Base-by-base conservation (phyloP, 2,888 invertebrate genomes). In the Formica aserva region DNA sequence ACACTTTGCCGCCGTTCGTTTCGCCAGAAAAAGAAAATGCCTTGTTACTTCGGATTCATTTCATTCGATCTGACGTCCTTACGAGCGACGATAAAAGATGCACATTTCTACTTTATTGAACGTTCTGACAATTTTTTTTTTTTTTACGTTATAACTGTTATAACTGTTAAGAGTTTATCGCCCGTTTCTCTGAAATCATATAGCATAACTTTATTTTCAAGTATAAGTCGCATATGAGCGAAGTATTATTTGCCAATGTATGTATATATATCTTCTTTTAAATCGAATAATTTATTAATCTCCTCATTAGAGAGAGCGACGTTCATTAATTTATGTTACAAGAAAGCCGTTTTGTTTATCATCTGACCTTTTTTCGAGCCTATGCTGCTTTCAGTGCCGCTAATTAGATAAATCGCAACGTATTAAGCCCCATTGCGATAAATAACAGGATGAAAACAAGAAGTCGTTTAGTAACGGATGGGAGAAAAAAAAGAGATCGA, bases 1-100 rank as follows among this genome's bases (percentile, higher is more conserved):
- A 26, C 29, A 71, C 57, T 78, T 45, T 22, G 22, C 41, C 32
- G 35, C 11, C 57, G 41, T 45, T 69, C 32, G 29, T 71, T 60
- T 45, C 45, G 32, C 38, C 32, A 26, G 60, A 13, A 32, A n/a
- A 29, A 11, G 77, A 57, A 57, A 77, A 60, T 60, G 71, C n/a
- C 45, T 35, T 45, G 78, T 60, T 80, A 80, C 35, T 60, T 71
- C 60, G 45, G 57, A 8, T 15, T 57, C 71, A 32, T 80, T 80
- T 52, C 45, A 57, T 80, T 72, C 72, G 45, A 71, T 78, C 60
- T 60, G 32, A 26, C 26, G 45, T 13, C n/a, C 60, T 62, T 60
- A 72, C 72, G 71, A 60, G 78, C 45, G 78, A 45, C 78, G 26
- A 80, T 80, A 71, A 78, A 57, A 78, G 57, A 78, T 35, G 13